Base-by-base conservation (phyloP, 2,888 invertebrate species). In the Allolobophora icterica region DNA sequence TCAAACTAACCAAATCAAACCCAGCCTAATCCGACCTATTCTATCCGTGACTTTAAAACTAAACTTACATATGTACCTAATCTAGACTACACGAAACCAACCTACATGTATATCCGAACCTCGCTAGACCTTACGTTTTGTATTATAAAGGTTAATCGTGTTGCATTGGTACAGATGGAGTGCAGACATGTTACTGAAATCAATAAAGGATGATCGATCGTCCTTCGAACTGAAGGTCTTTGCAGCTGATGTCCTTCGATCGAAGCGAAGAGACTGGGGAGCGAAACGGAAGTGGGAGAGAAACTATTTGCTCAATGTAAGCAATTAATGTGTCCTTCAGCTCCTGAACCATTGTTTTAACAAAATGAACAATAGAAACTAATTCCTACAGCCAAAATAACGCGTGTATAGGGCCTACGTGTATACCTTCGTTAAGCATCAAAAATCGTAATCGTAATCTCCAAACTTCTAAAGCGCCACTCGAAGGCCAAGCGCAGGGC, bases 201-300 rank as follows among this genome's bases (percentile, higher is more conserved):
- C 38, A 42, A 89, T 42, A 17, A 89, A 40, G 42, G 89, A 58
- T 34, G 52, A 52, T 90, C 35, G 42, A 97, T 97, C 93, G 96
- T 38, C 52, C 8, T 89, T 42, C 35, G 89, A 89, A 91, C 95
- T 97, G 91, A 98, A 98, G 95, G 97, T 97, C 93, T 96, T 97
- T n/a, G 97, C 98, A 0, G 97, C 97, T 4, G 97, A 97, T 92
- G 97, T 96, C 0, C 95, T 98, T 87, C 96, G 96, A 93, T 97
- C 97, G 21, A 93, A 93, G 87, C 93, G 95, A 90, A 87, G 95
- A 17, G 96, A 97, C 91, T 98, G 97, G 97, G 98, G 98, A 3
- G 97, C 97, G 93, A 96, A 96, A 89, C 96, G 97, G 91, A 97
- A 97, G 93, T 98, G 98, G 98, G 96, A 97, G 93, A 98, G 98